Evolutionary conservation across 2,888 invertebrate species (phyloP).

Genomic region (Conchocele bisecta): DNA sequence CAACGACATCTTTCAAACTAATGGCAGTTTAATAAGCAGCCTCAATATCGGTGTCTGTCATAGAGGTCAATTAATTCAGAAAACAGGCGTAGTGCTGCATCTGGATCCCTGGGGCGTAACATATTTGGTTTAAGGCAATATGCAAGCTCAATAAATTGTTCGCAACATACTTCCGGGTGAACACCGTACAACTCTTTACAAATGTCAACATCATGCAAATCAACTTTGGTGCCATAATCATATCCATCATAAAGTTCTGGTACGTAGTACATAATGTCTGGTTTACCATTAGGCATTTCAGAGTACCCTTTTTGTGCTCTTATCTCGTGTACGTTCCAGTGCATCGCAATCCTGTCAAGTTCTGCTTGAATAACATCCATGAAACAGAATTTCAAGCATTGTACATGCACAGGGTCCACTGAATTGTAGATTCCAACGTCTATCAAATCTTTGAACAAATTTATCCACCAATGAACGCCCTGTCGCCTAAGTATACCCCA

Average conservation of each 20-base stretch:
- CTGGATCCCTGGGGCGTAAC: too few species aligned
- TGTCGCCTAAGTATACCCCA: slow-evolving; percentile 22
- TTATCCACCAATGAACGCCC: slow-evolving; percentile 16
- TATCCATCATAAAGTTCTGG: slow-evolving; percentile 12
- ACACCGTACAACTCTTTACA: not conserved
- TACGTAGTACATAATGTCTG: slow-evolving; percentile 2
- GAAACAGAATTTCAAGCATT: slow-evolving; percentile 26
- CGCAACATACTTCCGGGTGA: not conserved
- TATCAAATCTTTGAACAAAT: slow-evolving; percentile 22
- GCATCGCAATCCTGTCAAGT: slow-evolving; percentile 1
- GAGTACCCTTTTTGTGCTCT: not conserved
- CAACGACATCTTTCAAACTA: too few species aligned
- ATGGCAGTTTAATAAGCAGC: too few species aligned
- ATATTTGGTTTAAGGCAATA: not conserved
- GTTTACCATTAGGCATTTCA: slow-evolving; percentile 4
- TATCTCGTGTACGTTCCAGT: slow-evolving; percentile 7
- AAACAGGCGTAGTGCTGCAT: too few species aligned
- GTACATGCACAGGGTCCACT: slow-evolving; percentile 1
- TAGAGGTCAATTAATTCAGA: too few species aligned
- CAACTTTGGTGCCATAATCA: slow-evolving; percentile 4
- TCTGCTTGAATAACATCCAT: slow-evolving; percentile 12
- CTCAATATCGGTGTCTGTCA: too few species aligned
- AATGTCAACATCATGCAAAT: not conserved
- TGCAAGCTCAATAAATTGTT: slow-evolving; percentile 1
- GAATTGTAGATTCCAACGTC: not conserved